phyloP scores from a whole-genome alignment of 2,113 vertebrate species.

The Tragelaphus scriptus region DNA sequence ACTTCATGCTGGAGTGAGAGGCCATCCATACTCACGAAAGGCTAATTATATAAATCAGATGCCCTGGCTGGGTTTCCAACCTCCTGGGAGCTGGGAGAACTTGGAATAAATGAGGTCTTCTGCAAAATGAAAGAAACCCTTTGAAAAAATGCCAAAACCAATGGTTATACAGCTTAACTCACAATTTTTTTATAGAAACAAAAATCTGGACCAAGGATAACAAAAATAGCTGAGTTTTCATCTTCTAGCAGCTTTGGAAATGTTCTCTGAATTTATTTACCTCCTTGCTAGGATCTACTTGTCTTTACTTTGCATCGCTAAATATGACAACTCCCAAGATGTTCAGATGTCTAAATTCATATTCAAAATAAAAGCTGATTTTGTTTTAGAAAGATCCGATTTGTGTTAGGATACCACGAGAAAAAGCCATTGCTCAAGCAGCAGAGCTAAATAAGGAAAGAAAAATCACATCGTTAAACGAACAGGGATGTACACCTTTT shows the following conservation, averaged over 20 bases:
- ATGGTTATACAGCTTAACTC: conserved; percentile 56
- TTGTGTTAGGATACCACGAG: not conserved
- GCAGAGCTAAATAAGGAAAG: not conserved
- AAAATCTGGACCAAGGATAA: conserved; percentile 61
- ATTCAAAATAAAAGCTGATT: conserved; percentile 4
- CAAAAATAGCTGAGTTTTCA: conserved; percentile 55
- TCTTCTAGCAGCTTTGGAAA: conserved; percentile 43
- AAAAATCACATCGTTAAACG: not conserved
- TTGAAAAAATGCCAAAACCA: conserved; percentile 69
- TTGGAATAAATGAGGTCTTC: conserved; percentile 68
- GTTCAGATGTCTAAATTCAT: not conserved
- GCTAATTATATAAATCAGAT: conserved; percentile 75
- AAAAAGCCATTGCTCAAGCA: not conserved
- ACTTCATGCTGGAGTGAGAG: conserved; percentile 51
- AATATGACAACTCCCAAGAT: not conserved
- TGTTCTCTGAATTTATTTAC: conserved; percentile 19
- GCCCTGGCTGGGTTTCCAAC: conserved; percentile 66
- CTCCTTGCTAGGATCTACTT: not conserved
- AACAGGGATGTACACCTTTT: not conserved
- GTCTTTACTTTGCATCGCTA: not conserved
- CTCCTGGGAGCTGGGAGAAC: conserved; percentile 53
- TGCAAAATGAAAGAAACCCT: conserved; percentile 61
- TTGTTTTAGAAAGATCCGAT: not conserved
- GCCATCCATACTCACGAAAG: conserved; percentile 62
- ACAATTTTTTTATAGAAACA: conserved; percentile 38